Percentiles rank a stretch among this genome's conserved stretches.
Conservation (phyloP, 37 sponge, comb jelly and placozoan species). For the Crambe crambe region DNA sequence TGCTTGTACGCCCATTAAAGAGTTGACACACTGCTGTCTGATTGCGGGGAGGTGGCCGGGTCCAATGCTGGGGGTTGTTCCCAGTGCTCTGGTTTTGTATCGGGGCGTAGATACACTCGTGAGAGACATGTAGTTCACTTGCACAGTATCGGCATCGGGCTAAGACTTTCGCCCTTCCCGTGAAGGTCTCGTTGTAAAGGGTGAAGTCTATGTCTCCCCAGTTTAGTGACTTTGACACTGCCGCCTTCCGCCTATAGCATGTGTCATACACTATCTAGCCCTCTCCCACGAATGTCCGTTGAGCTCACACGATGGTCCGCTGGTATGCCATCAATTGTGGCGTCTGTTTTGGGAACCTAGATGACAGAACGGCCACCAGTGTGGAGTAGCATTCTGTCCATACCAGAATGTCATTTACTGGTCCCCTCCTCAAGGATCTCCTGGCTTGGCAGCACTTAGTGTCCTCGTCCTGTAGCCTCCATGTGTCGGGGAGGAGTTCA, state of each 20-base stretch:
- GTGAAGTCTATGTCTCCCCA: slow-evolving; percentile 40
- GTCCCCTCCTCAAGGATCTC: neutral
- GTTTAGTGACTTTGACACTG: slow-evolving; percentile 9
- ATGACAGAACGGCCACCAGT: slow-evolving; percentile 24
- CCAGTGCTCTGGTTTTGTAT: no score
- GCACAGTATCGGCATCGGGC: neutral
- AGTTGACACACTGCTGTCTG: no score
- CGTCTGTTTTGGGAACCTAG: slow-evolving; percentile 19
- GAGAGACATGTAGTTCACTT: neutral
- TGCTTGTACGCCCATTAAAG: no score
- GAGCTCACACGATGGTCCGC: no score
- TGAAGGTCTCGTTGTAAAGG: slow-evolving; percentile 52
- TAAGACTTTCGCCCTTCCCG: slow-evolving; percentile 1
- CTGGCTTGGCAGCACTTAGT: no score
- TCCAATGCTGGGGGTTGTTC: no score
- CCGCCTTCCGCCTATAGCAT: slow-evolving; percentile 15
- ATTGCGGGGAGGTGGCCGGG: no score
- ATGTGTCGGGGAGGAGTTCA: slow-evolving; percentile 30
- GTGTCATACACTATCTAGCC: slow-evolving; percentile 33
- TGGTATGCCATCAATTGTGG: no score
- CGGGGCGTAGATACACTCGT: no score
- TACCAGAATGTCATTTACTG: slow-evolving; percentile 19
- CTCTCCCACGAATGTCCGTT: no score
- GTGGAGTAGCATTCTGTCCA: slow-evolving; percentile 32
- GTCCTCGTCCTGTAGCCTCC: slow-evolving; percentile 17